These are phyloP conservation scores for Protophormia terraenovae DNA, from an alignment of 2,888 invertebrate species.

Conservation along the genomic window DNA sequence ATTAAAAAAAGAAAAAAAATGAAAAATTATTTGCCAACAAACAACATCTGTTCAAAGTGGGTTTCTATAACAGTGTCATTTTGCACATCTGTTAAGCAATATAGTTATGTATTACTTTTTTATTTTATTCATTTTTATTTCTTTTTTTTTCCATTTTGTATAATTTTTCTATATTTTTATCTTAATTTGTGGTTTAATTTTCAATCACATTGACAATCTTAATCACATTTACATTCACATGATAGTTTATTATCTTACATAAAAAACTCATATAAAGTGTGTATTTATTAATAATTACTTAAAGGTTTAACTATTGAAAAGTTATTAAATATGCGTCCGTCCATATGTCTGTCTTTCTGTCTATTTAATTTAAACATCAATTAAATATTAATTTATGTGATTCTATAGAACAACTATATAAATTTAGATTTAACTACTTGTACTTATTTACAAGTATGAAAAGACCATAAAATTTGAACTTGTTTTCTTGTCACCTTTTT, in stretches of 20 bases:
- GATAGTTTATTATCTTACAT: too few relatives aligned
- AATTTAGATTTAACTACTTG: slow-evolving; percentile 7
- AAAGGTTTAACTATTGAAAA: background rate
- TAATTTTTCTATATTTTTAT: slow-evolving; percentile 1
- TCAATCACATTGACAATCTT: background rate
- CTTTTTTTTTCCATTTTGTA: background rate
- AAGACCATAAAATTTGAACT: slow-evolving; percentile 25
- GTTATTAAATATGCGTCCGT: background rate
- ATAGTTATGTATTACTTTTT: too few relatives aligned
- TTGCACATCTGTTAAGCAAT: slow-evolving; percentile 30
- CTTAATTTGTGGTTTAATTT: slow-evolving; percentile 18
- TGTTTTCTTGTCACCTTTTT: background rate
- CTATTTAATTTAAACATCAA: background rate
- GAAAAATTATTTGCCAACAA: too few relatives aligned
- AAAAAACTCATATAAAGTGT: background rate
- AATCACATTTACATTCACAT: background rate
- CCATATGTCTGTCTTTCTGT: background rate
- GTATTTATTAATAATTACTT: background rate
- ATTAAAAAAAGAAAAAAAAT: background rate
- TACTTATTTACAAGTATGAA: background rate
- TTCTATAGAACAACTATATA: background rate
- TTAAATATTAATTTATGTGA: slow-evolving; percentile 39
- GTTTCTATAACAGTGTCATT: slow-evolving; percentile 8
- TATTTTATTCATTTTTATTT: too few relatives aligned
- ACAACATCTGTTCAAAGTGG: slow-evolving; percentile 21